Conservation (phyloP, 2,888 invertebrate genomes). For the Cephus nigrinus region DNA sequence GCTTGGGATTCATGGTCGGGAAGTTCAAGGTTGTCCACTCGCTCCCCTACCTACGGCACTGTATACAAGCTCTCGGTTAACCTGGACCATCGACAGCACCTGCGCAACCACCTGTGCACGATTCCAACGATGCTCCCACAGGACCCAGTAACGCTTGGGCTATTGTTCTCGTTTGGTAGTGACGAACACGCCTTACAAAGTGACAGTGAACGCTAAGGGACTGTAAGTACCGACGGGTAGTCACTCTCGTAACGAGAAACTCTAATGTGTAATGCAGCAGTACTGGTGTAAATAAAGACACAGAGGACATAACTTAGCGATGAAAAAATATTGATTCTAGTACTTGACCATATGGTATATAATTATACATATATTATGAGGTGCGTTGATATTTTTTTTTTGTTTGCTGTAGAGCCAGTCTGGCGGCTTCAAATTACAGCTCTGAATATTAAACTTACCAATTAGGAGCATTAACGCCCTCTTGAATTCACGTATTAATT, state of each 20-base stretch:
- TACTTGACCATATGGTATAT: background rate
- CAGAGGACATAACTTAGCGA: background rate
- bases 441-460: conserved; percentile 7
- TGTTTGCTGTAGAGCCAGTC: background rate
- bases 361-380: background rate
- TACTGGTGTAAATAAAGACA: background rate
- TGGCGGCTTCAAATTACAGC: background rate
- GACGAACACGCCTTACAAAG: background rate
- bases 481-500: conserved; percentile 3
- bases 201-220: background rate
- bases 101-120: background rate
- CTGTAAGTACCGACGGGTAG: background rate
- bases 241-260: background rate
- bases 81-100: background rate
- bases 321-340: background rate
- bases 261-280: background rate
- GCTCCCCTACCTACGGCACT: background rate
- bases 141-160: background rate
- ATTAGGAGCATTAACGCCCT: conserved; percentile 3
- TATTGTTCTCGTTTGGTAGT: background rate
- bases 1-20: background rate
- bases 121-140: background rate
- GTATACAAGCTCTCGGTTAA: background rate
- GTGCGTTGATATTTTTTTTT: background rate
- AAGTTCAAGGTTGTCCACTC: background rate